Evolutionary conservation across 2,888 invertebrate genomes (phyloP).

Genomic region (Anodontia alba): DNA sequence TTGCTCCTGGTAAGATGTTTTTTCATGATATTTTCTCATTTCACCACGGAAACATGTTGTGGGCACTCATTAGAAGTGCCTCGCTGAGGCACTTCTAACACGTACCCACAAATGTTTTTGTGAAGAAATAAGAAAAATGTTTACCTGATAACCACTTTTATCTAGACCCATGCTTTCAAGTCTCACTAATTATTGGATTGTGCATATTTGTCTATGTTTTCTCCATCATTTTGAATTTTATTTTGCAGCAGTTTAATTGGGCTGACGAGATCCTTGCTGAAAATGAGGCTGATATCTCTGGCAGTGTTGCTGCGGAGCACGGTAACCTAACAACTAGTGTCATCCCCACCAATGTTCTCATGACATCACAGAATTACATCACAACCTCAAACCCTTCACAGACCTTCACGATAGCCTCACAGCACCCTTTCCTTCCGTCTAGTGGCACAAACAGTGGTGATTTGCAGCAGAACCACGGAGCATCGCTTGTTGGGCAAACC

Average conservation of each 20-base stretch:
- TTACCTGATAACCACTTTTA: no score
- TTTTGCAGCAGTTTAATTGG: conserved; percentile 71
- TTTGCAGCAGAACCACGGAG: conserved; percentile 31
- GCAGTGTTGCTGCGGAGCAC: conserved; percentile 51
- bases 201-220: no score
- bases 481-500: conserved; percentile 40
- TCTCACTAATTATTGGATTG: no score
- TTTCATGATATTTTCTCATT: no score
- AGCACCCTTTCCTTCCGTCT: conserved; percentile 35
- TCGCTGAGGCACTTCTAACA: no score
- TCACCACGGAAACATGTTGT: no score
- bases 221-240: no score
- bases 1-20: no score
- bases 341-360: conserved; percentile 44
- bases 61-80: no score
- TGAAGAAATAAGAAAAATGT: no score
- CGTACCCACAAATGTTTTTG: no score
- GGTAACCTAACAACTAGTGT: conserved; percentile 61
- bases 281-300: conserved; percentile 34
- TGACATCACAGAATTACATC: conserved; percentile 52
- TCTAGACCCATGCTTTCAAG: no score
- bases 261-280: conserved; percentile 72
- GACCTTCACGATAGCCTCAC: conserved; percentile 40
- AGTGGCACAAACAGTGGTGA: conserved; percentile 20
- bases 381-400: conserved; percentile 36